Conservation (phyloP, 2,797 vertebrate genomes). For the Schizopygopsis malacanthus region DNA sequence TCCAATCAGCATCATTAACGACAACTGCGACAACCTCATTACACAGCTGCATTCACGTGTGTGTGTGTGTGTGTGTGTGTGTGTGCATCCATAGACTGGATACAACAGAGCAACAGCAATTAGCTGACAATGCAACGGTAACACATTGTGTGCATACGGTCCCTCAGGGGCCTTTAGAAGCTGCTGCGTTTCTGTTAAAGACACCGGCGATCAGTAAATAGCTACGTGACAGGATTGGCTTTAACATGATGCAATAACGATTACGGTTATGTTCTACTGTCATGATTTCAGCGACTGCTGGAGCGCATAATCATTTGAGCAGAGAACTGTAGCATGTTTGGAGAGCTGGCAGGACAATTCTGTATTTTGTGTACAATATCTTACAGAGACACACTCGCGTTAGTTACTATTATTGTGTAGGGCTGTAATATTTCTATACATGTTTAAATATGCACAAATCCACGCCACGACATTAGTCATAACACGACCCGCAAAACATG, state of each 20-base stretch:
- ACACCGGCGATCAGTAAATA: slow-evolving; percentile 21
- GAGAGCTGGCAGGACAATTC: slow-evolving; percentile 14
- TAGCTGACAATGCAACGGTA: slow-evolving; percentile 9
- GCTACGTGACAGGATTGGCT: slow-evolving; percentile 24
- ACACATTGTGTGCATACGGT: slow-evolving; percentile 27
- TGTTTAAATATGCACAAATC: neutral
- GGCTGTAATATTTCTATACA: neutral
- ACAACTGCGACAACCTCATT: slow-evolving; percentile 16
- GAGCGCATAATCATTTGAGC: slow-evolving; percentile 44
- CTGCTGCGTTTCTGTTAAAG: slow-evolving; percentile 27
- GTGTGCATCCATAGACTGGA: slow-evolving; percentile 10
- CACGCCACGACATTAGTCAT: neutral
- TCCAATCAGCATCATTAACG: slow-evolving; percentile 49
- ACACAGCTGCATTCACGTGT: slow-evolving; percentile 26
- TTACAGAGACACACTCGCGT: slow-evolving; percentile 10
- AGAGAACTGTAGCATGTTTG: slow-evolving; percentile 39
- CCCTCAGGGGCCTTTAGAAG: slow-evolving; percentile 22
- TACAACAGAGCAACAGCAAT: slow-evolving; percentile 29
- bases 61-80: slow-evolving; percentile 26
- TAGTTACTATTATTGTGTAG: slow-evolving; percentile 12
- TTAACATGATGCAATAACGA: slow-evolving; percentile 40
- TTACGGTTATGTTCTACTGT: slow-evolving; percentile 40
- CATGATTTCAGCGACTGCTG: slow-evolving; percentile 36
- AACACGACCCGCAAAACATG: neutral
- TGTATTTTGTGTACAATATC: slow-evolving; percentile 28